phyloP scores from a whole-genome alignment of 2,797 vertebrate species.

The Pipistrellus kuhlii region DNA sequence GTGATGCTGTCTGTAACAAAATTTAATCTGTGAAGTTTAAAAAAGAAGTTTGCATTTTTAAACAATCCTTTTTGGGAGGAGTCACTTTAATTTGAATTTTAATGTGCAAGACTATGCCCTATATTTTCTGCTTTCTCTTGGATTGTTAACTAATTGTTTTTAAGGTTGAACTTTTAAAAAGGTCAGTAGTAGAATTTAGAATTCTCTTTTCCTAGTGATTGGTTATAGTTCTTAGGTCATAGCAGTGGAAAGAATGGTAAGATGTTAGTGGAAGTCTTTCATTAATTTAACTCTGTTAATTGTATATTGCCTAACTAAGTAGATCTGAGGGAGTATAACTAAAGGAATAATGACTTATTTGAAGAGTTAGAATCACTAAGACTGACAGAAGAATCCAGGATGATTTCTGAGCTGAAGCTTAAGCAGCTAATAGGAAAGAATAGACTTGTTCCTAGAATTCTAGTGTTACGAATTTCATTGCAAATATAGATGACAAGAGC shows the following conservation, averaged over 20 bases:
- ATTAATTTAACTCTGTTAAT: neutral
- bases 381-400: neutral
- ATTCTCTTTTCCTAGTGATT: conserved; percentile 37
- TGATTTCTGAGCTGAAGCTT: neutral
- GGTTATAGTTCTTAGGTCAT: conserved; percentile 23
- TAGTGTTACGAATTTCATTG: neutral
- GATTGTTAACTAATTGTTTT: neutral
- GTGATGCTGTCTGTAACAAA: neutral
- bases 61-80: conserved; percentile 11
- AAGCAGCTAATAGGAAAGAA: neutral
- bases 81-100: neutral
- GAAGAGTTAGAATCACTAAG: neutral
- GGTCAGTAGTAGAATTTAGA: conserved; percentile 20
- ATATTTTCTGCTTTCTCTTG: conserved; percentile 13
- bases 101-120: neutral
- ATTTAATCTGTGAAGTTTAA: neutral
- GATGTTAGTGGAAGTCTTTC: conserved; percentile 24
- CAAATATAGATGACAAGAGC: neutral
- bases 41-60: conserved; percentile 29
- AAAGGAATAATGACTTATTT: neutral
- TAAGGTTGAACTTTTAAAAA: conserved; percentile 18
- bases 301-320: neutral
- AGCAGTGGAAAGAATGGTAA: neutral
- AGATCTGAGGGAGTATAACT: neutral
- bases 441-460: neutral